A percentile compares a stretch with the other conserved stretches of the same genome.
phyloP scores from a whole-genome alignment of 1,140 invertebrate species.

The Drosophila aff. region DNA sequence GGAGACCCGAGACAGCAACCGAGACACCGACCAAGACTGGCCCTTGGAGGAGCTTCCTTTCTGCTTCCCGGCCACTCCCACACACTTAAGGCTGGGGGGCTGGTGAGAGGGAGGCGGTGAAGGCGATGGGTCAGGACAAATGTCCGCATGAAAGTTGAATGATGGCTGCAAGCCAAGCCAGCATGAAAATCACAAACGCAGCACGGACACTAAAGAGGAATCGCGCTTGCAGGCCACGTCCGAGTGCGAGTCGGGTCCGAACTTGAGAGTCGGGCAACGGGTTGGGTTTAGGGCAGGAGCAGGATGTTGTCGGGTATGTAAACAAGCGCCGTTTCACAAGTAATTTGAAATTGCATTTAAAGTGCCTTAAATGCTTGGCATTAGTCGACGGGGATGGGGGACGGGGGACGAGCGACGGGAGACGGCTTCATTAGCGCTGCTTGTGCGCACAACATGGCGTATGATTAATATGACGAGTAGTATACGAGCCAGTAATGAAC shows the following conservation, averaged over 20 bases:
- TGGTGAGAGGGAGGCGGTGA: background rate
- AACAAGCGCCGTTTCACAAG: slow-evolving; percentile 65
- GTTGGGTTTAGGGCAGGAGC: background rate
- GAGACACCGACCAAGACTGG: slow-evolving; percentile 3
- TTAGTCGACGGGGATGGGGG: background rate
- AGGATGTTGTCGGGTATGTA: slow-evolving; percentile 56
- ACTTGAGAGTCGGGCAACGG: background rate
- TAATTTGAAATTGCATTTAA: slow-evolving; percentile 76
- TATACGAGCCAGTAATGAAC: slow-evolving; percentile 49
- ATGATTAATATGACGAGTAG: slow-evolving; percentile 68
- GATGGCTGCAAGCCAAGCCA: slow-evolving; percentile 56
- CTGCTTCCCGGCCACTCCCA: slow-evolving; percentile 8
- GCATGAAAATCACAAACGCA: slow-evolving; percentile 62
- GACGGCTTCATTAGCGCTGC: slow-evolving; percentile 54
- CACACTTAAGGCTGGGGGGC: slow-evolving; percentile 6
- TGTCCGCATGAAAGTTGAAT: slow-evolving; percentile 74
- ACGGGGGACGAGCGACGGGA: background rate
- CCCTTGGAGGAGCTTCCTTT: slow-evolving; percentile 2
- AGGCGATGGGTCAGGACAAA: slow-evolving; percentile 25
- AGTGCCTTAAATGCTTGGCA: slow-evolving; percentile 63
- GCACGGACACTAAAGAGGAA: slow-evolving; percentile 34
- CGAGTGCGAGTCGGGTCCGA: slow-evolving; percentile 10
- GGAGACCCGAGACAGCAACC: slow-evolving; percentile 1
- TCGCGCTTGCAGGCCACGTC: slow-evolving; percentile 47
- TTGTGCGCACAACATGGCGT: slow-evolving; percentile 68